A percentile compares a stretch with the other conserved stretches of the same genome.
phyloP scores from a whole-genome alignment of 2,888 invertebrate species.

The Drosophila kuntzei region DNA sequence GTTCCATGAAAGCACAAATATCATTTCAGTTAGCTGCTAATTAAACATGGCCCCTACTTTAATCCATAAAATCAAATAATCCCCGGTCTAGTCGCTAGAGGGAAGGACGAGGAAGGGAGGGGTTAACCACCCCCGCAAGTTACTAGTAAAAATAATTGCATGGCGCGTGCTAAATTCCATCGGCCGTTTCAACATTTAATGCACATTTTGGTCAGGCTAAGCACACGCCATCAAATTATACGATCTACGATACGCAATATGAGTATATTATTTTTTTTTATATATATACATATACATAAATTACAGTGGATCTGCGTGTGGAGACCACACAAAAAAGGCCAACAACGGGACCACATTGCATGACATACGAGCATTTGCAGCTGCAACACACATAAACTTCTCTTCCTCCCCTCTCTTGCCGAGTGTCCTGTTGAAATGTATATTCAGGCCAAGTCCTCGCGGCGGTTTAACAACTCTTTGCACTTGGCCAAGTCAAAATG shows the following conservation, averaged over 20 bases:
- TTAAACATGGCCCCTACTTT: constrained; percentile 34
- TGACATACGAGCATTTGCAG: constrained; percentile 67
- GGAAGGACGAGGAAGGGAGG: too few species aligned
- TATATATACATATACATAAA: constrained; percentile 25
- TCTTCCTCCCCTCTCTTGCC: neutral
- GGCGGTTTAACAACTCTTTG: constrained; percentile 69
- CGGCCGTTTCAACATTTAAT: constrained; percentile 62
- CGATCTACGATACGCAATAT: constrained; percentile 56
- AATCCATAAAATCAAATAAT: constrained; percentile 27
- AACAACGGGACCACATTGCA: constrained; percentile 51
- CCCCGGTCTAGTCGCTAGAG: neutral
- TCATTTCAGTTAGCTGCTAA: constrained; percentile 45
- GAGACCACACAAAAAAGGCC: constrained; percentile 26
- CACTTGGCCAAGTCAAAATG: constrained; percentile 43
- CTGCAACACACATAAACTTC: constrained; percentile 38
- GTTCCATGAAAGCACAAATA: constrained; percentile 34
- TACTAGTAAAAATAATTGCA: constrained; percentile 58
- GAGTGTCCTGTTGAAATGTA: constrained; percentile 29
- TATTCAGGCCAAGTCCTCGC: constrained; percentile 67
- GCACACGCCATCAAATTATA: constrained; percentile 71
- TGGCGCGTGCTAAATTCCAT: constrained; percentile 71
- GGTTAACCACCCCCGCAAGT: constrained; percentile 1
- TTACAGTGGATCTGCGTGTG: constrained; percentile 40
- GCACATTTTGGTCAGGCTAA: constrained; percentile 67
- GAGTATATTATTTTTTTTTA: constrained; percentile 20